These are phyloP conservation scores for Brachypteracias leptosomus DNA, from an alignment of 2,113 vertebrate genomes.

Conservation along the genomic window DNA sequence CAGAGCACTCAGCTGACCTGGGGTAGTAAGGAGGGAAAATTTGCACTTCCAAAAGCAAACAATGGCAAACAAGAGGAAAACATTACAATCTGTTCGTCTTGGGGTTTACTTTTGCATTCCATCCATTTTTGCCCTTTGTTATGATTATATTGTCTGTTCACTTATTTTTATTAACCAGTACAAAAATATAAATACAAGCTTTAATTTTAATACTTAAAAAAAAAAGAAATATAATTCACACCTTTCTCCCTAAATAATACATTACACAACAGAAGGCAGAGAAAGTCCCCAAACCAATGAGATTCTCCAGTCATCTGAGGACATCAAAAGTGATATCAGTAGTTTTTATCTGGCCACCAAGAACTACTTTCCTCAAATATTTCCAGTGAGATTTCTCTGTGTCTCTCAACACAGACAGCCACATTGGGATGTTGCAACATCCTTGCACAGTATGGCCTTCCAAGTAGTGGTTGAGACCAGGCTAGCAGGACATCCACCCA, in stretches of 20 bases:
- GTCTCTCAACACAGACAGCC: background rate
- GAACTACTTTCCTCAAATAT: background rate
- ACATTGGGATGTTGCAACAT: background rate
- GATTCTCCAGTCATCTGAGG: conserved; percentile 7
- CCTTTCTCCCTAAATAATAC: conserved; percentile 40
- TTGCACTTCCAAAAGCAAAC: background rate
- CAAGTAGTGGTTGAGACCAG: background rate
- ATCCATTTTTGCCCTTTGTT: conserved; percentile 1
- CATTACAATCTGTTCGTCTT: background rate
- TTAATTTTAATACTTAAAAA: conserved; percentile 47
- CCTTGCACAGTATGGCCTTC: background rate
- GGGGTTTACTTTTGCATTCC: background rate
- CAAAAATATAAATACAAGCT: conserved; percentile 67
- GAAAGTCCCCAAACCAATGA: background rate
- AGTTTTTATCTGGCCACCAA: background rate
- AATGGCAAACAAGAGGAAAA: background rate
- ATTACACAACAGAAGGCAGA: conserved; percentile 32
- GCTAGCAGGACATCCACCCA: background rate
- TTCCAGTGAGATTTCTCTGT: background rate
- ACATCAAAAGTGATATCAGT: conserved; percentile 12
- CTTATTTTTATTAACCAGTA: conserved; percentile 57
- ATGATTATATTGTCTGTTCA: background rate
- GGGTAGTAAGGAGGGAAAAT: background rate
- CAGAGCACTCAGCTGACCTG: background rate
- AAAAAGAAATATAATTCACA: conserved; percentile 42